These are phyloP conservation scores for Pseudomyrmex cubaensis DNA, from an alignment of 1,140 invertebrate species.

Conservation along the genomic window DNA sequence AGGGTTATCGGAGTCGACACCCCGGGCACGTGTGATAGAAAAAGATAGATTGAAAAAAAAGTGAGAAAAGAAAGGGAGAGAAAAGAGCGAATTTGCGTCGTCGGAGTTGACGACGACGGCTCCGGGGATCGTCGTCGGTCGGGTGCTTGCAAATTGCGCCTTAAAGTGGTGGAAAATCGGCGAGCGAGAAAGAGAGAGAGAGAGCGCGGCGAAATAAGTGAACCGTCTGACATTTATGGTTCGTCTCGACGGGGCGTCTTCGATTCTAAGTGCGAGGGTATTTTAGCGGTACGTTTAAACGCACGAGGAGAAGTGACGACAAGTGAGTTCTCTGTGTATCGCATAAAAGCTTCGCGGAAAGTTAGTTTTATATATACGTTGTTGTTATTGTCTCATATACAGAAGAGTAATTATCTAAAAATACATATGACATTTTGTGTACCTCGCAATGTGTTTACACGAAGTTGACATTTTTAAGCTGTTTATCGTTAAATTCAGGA, in stretches of 20 bases:
- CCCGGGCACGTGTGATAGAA: constrained; percentile 51
- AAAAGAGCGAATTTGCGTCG: constrained; percentile 28
- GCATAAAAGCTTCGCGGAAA: not conserved
- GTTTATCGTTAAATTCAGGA: no score
- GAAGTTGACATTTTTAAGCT: no score
- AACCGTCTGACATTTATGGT: constrained; percentile 54
- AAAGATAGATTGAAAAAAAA: constrained; percentile 4
- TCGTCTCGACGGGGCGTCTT: constrained; percentile 16
- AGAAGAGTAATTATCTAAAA: not conserved
- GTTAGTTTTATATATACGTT: not conserved
- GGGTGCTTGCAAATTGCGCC: constrained; percentile 65
- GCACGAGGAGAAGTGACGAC: not conserved
- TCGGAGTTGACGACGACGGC: constrained; percentile 15
- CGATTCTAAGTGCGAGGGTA: constrained; percentile 14
- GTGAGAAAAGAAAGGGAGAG: constrained; percentile 39
- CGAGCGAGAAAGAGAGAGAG: not conserved
- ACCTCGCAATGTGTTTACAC: no score
- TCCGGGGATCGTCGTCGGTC: constrained; percentile 19
- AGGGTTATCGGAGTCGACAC: constrained; percentile 37
- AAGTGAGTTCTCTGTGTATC: not conserved
- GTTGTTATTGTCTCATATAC: not conserved
- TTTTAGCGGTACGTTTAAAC: constrained; percentile 15
- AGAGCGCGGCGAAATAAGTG: constrained; percentile 58
- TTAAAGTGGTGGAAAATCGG: constrained; percentile 72
- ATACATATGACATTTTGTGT: not conserved